Base-by-base conservation (phyloP, 2,888 invertebrate genomes). In the Argyresthia goedartella region DNA sequence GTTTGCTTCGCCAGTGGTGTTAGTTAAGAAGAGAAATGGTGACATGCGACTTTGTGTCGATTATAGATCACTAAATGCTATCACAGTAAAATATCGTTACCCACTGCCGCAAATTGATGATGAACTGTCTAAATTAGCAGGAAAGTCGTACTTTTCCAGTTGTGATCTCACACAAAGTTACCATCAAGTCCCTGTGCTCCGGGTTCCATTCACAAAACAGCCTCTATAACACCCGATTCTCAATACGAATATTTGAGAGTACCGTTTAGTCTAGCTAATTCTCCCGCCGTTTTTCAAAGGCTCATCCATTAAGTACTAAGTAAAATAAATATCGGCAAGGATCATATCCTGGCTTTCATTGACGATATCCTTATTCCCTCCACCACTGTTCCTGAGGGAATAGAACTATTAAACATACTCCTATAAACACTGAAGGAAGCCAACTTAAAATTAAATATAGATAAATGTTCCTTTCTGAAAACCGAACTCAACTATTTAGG, bases 251-350 rank as follows among this genome's bases (percentile, higher is more conserved):
- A n/a, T n/a, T n/a, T n/a, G n/a, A n/a, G n/a, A 6, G 63, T 65
- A 63, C 61, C 64, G 1, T 66, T 66, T 54, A 66, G 63, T 0
- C 25, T 65, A n/a, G 57, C 63, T 0, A 65, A 61, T 35, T 62
- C 63, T 0, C 64, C 66, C 0, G 60, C 65, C 0, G 58, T 61
- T 0, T 69, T 64, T 35, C 63, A 64, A 44, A 50, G 59, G 4
- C n/a, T 58, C 1, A 48, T 53, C 2, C 49, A 53, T n/a, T 45
- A 53, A 46, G 39, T 39, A 10, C 16, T 53, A 9, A 36, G 36
- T 1, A 44, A 44, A 35, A 25, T 1, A 14, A n/a, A 15, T 14
- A 46, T 41, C 16, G 33, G 4, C 50, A 52, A n/a, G n/a, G n/a
- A n/a, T n/a, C n/a, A n/a, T n/a, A n/a, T n/a, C n/a, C n/a, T n/a